Percentiles rank a stretch among this genome's conserved stretches.
Evolutionary conservation across 2,888 invertebrate species (phyloP).

Genomic region (Clivina fossor): DNA sequence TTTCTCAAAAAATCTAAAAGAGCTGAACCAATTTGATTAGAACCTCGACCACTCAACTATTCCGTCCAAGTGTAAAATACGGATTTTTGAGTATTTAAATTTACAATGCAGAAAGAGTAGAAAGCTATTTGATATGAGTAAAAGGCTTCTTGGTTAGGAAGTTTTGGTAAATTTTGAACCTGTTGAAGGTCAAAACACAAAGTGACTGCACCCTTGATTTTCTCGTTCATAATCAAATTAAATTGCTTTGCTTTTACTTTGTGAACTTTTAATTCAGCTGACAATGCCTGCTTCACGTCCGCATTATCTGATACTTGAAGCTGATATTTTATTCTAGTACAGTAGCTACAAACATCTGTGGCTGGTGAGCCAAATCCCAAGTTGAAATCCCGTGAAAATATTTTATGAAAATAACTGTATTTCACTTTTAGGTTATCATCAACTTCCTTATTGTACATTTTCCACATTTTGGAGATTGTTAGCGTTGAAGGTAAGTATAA

Average conservation of each 20-base stretch:
- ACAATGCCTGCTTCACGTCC: not conserved
- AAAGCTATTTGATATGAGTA: conserved; percentile 37
- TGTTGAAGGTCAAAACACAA: conserved; percentile 40
- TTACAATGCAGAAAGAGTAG: conserved; percentile 36
- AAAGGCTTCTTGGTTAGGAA: conserved; percentile 39
- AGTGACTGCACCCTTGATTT: no score
- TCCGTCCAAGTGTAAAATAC: conserved; percentile 37
- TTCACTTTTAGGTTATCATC: conserved; percentile 14
- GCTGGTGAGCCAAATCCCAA: conserved; percentile 27
- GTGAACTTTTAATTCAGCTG: conserved; percentile 12
- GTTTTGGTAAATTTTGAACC: conserved; percentile 38
- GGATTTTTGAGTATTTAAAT: conserved; percentile 5
- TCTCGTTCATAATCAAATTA: conserved; percentile 23
- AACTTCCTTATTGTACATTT: conserved; percentile 27
- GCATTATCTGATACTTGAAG: conserved; percentile 7
- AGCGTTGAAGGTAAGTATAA: conserved; percentile 16
- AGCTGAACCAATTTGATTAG: conserved; percentile 41
- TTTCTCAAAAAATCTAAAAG: conserved; percentile 19
- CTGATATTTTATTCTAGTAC: conserved; percentile 16
- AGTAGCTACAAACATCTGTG: conserved; percentile 21
- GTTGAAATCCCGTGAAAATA: conserved; percentile 27
- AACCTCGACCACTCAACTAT: conserved; percentile 36
- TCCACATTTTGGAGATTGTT: conserved; percentile 20
- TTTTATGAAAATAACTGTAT: conserved; percentile 30
- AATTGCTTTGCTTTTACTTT: conserved; percentile 22